These are phyloP conservation scores for Valencia hispanica DNA, from an alignment of 2,797 vertebrate species.

Conservation along the genomic window DNA sequence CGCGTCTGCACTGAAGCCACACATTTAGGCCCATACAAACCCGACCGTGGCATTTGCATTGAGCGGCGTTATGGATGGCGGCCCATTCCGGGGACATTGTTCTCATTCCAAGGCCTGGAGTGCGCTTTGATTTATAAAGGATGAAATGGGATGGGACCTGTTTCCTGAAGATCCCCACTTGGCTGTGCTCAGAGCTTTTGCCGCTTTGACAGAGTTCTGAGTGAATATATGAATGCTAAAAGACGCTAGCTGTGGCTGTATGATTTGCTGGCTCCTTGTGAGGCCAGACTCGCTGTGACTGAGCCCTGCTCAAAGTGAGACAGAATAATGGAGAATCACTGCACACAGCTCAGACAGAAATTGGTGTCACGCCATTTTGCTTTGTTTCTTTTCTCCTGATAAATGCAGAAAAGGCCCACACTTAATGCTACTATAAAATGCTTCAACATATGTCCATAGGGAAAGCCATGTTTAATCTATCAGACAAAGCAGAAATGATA, in stretches of 20 bases:
- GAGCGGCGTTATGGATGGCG: conserved; percentile 45
- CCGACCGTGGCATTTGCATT: conserved; percentile 23
- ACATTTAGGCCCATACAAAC: background rate
- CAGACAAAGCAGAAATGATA: background rate
- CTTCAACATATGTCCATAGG: background rate
- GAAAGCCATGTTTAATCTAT: background rate
- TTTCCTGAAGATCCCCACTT: conserved; percentile 63
- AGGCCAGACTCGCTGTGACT: conserved; percentile 36
- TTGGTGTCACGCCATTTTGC: conserved; percentile 22
- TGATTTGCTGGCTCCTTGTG: conserved; percentile 35
- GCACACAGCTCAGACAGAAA: conserved; percentile 22
- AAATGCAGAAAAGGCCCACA: background rate
- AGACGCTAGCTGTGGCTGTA: conserved; percentile 32
- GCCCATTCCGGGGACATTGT: conserved; percentile 64
- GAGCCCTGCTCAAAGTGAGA: conserved; percentile 34
- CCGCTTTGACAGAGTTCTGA: conserved; percentile 70
- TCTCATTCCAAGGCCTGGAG: conserved; percentile 61
- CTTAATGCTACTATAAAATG: conserved; percentile 15
- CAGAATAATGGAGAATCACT: conserved; percentile 5
- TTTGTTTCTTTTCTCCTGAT: background rate
- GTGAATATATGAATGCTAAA: conserved; percentile 76
- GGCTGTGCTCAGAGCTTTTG: conserved; percentile 58
- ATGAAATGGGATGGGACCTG: conserved; percentile 71
- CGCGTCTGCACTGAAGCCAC: no score
- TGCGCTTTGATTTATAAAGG: conserved; percentile 74